Conservation (phyloP, 2,797 vertebrate species). For the Heliangelus exortis region DNA sequence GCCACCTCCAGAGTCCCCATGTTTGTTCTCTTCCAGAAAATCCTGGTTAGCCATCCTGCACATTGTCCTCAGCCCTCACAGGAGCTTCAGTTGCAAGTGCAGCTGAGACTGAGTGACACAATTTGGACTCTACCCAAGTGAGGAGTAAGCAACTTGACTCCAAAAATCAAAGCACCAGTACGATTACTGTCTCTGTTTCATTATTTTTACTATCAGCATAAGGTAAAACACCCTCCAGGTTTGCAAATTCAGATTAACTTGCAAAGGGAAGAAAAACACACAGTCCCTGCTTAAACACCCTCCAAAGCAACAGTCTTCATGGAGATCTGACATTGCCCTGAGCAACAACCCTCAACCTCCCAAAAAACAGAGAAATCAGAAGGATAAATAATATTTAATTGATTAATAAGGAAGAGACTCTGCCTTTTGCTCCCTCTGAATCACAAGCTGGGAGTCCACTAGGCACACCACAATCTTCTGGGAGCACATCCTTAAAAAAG, state of each 20-base stretch:
- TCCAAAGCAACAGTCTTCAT: background rate
- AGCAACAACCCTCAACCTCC: background rate
- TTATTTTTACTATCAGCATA: background rate
- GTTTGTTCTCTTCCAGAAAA: background rate
- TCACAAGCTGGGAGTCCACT: background rate
- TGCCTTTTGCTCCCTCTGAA: background rate
- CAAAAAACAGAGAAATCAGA: background rate
- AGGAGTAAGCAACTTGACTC: conserved; percentile 7
- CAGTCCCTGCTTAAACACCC: background rate
- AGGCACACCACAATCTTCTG: accelerated
- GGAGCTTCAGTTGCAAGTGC: background rate
- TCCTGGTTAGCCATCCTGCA: accelerated
- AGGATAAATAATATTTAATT: background rate
- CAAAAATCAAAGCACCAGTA: conserved; percentile 7
- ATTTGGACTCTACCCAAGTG: background rate
- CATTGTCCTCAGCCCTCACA: accelerated
- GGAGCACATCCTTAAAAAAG: background rate
- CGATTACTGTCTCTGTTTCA: background rate
- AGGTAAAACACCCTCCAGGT: background rate
- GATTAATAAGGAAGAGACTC: background rate
- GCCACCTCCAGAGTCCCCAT: background rate
- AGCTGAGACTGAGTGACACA: background rate
- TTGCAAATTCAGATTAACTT: background rate
- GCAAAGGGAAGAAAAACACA: background rate
- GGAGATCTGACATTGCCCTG: background rate